Evolutionary conservation across 2,113 vertebrate species (phyloP).

Genomic region (Tor tambroides): DNA sequence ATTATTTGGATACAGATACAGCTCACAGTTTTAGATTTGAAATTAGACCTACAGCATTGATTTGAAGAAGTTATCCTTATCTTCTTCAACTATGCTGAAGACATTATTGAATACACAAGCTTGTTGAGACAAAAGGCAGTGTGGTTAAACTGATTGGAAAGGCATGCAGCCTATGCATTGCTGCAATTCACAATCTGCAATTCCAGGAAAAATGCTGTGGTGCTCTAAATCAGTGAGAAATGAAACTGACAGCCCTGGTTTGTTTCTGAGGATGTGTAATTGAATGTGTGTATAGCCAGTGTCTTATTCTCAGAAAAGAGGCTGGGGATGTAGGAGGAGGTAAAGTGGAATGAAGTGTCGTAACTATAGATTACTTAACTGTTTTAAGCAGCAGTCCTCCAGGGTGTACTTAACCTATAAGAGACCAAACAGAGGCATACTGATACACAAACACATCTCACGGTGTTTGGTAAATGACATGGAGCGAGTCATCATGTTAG

Average conservation of each 20-base stretch:
- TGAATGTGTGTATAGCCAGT: neutral
- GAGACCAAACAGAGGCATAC: conserved; percentile 30
- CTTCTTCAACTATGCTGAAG: neutral
- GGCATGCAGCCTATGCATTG: neutral
- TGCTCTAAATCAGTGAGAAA: neutral
- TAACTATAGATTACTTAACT: conserved; percentile 25
- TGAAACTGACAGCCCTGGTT: neutral
- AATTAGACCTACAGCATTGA: neutral
- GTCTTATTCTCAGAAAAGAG: conserved; percentile 22
- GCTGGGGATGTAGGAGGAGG: conserved; percentile 11
- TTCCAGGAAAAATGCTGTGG: neutral
- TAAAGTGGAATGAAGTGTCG: conserved; percentile 14
- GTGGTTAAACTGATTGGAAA: neutral
- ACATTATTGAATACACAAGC: neutral
- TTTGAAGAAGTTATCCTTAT: neutral
- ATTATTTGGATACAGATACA: neutral
- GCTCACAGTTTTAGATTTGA: neutral
- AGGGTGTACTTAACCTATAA: neutral
- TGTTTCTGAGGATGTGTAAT: neutral
- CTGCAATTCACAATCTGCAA: neutral
- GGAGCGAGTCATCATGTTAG: neutral
- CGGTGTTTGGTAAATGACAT: neutral
- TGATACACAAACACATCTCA: neutral
- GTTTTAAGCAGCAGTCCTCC: conserved; percentile 8
- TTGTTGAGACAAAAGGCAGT: neutral